Evolutionary conservation across 2,888 invertebrate genomes (phyloP), one percentile per base, ranked within the genome.

Genomic region (Rhynchonema sp.): DNA sequence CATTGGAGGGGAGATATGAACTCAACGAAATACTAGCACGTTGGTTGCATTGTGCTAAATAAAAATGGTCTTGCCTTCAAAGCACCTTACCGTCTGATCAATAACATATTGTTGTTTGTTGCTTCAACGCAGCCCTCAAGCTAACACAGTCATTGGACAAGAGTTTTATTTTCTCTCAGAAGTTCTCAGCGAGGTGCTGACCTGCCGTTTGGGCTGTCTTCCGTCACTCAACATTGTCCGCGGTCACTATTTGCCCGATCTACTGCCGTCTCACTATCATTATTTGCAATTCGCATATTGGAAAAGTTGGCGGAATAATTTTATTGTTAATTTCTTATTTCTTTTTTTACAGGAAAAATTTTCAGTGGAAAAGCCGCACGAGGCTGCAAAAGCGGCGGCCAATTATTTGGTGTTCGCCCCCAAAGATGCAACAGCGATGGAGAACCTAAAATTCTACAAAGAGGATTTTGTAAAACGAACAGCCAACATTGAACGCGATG

Each of bases 211-310:
- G 9, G 38, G 38, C 17, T 38, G 38, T 38, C 9, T 38, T 6
- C 38, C 38, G 9, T 17, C 9, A 13, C 38, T 38, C 9, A 38
- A 17, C 38, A 17, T 38, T 6, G 38, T 38, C 17, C 38, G 38
- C 17, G 38, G 38, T 17, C 6, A 38, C 17, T 6, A 6, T 6
- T 6, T 38, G 38, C 17, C 78, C 6, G 81, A 83, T 68, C 79
- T 83, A 67, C 73, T 85, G 46, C 79, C 82, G 46, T 83, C 82
- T 69, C 80, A 84, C 65, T 82, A 83, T 67, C 72, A 75, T 63
- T 74, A 74, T 62, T 67, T 75, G 38, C 75, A 75, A 65, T 75
- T 65, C 65, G 67, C 72, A 38, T 74, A 74, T 63, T 74, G 68
- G 64, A 67, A 74, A 67, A 60, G 75, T 75, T 66, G 67, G 69